A percentile compares a stretch with the other conserved stretches of the same genome.
These are phyloP conservation scores for Coelopa frigida DNA, from an alignment of 1,140 invertebrate genomes.

Conservation along the genomic window DNA sequence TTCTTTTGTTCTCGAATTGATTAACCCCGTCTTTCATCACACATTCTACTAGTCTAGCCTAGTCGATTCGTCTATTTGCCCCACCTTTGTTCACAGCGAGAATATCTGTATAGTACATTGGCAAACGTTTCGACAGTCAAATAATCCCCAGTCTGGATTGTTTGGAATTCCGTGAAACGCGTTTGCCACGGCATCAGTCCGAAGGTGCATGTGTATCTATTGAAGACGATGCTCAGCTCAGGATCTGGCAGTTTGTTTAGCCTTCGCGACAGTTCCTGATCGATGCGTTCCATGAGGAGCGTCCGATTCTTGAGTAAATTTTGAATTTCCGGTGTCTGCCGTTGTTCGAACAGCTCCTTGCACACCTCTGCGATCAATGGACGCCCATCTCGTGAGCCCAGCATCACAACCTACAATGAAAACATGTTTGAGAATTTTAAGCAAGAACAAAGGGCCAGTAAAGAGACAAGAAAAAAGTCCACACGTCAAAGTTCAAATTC, in stretches of 20 bases:
- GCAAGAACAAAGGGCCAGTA: too few relatives aligned
- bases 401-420: constrained; percentile 13
- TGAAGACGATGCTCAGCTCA: constrained; percentile 34
- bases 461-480: constrained; percentile 8
- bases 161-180: constrained; percentile 39
- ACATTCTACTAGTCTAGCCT: constrained; percentile 2
- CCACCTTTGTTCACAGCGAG: constrained; percentile 41
- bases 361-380: constrained; percentile 37
- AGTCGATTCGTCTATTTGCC: constrained; percentile 26
- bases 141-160: constrained; percentile 23
- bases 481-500: constrained; percentile 12
- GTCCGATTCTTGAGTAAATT: constrained; percentile 24
- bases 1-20: not conserved
- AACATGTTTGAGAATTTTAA: constrained; percentile 13
- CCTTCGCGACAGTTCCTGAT: constrained; percentile 17
- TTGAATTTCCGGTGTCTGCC: constrained; percentile 20
- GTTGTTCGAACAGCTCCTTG: constrained; percentile 25
- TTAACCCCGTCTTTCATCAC: constrained; percentile 19
- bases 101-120: constrained; percentile 33
- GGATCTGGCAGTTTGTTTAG: constrained; percentile 25
- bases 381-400: constrained; percentile 30
- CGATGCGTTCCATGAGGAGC: constrained; percentile 23
- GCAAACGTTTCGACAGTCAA: constrained; percentile 27
- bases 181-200: constrained; percentile 39
- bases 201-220: constrained; percentile 27